Percentiles rank a stretch among this genome's conserved stretches.
These are phyloP conservation scores for Urocynchramus pylzowi DNA, from an alignment of 2,113 vertebrate species.

Conservation along the genomic window DNA sequence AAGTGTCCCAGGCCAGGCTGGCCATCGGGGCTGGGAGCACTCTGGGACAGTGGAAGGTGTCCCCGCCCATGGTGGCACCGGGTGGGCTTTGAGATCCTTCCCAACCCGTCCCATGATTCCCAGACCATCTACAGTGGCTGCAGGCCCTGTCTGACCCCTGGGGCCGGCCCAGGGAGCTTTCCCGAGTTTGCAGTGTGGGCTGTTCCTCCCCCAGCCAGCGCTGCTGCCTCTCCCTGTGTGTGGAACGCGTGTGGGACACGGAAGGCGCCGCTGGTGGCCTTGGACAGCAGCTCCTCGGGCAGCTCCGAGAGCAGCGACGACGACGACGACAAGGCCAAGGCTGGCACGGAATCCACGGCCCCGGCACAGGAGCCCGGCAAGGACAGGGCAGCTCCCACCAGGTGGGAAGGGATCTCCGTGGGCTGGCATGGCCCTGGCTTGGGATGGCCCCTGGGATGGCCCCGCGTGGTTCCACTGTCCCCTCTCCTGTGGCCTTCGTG, in stretches of 20 bases:
- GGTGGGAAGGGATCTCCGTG: conserved; percentile 65
- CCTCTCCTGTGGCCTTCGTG: fast-evolving
- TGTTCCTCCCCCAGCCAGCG: conserved; percentile 7
- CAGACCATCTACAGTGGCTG: not conserved
- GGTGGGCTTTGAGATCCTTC: not conserved
- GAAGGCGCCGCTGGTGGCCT: conserved; percentile 75
- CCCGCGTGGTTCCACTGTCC: fast-evolving
- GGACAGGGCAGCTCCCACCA: conserved; percentile 76
- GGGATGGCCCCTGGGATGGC: not conserved
- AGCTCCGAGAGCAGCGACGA: conserved; percentile 82
- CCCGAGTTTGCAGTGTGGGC: fast-evolving
- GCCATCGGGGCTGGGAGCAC: fast-evolving
- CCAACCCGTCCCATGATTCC: fast-evolving
- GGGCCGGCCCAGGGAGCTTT: fast-evolving
- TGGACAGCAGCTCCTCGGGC: conserved; percentile 85
- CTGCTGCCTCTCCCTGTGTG: conserved; percentile 66
- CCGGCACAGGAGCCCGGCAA: conserved; percentile 68
- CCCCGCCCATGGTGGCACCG: not conserved
- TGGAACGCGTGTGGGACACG: conserved; percentile 74
- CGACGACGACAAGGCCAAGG: conserved; percentile 66
- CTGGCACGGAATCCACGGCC: conserved; percentile 37
- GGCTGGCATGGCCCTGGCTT: not conserved
- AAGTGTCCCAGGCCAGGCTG: not conserved
- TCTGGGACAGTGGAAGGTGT: not conserved
- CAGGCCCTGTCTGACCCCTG: not conserved